Evolutionary conservation across 2,888 invertebrate genomes (phyloP), one percentile per base, ranked within the genome.

Genomic region (Drosophila demipolita): DNA sequence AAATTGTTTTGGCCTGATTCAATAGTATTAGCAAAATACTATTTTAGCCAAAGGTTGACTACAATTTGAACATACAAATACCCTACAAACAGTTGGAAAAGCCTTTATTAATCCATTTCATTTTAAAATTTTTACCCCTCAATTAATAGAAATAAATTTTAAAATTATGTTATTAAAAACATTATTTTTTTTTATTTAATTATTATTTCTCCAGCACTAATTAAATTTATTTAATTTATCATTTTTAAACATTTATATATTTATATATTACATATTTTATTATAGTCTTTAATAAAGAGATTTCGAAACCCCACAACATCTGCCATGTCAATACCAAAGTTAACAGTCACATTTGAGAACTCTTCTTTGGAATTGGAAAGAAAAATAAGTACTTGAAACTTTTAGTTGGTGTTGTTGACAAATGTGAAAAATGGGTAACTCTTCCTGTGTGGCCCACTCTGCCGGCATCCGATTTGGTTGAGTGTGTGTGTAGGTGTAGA

Each of bases 21-120:
- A 53, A 45, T 33, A 38, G 52, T 48, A 54, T 49, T 52, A 50
- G 59, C 55, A 76, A 86, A 90, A 89, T 81, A 77, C 72, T 81
- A 80, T 66, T 66, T 72, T 26, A 35, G 20, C 17, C 29, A 40
- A 23, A 26, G 29, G 32, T 36, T 53, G n/a, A 26, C 23, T 36
- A 38, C 33, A 32, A 45, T 26, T 49, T 8, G 26, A n/a, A 23
- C 29, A 1, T 2, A 9, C 29, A 35, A 53, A 38, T 71, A 33
- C 36, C 35, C 42, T 60, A 26, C 17, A 32, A 0, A 9, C 6
- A 26, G 5, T 15, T 36, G 26, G 1, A 2, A n/a, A n/a, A 40
- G 0, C n/a, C n/a, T n/a, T 32, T 9, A 40, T 9, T 9, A 9
- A 40, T n/a, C 9, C 0, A 40, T n/a, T 40, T 40, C 4, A 5